Conservation (phyloP, 2,113 vertebrate species). For the Oreochromis tanganicae region DNA sequence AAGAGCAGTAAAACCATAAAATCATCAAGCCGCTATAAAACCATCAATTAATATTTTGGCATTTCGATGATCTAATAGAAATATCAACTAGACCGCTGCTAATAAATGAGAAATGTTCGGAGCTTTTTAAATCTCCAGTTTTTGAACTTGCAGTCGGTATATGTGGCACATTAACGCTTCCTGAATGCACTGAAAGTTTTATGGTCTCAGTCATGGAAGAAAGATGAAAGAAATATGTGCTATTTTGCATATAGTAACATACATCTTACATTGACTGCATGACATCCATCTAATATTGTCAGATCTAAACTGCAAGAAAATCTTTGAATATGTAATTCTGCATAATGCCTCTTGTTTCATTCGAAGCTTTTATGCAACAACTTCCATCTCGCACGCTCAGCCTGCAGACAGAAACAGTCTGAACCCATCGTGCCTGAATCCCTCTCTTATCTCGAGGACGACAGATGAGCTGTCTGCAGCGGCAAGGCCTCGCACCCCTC, state of each 20-base stretch:
- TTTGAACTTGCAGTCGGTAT: fast-evolving
- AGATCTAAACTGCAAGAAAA: neutral
- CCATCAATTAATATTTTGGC: neutral
- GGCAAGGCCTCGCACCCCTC: slow-evolving; percentile 8
- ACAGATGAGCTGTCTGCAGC: slow-evolving; percentile 46
- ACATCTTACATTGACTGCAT: neutral
- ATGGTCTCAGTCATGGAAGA: fast-evolving
- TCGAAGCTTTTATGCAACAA: neutral
- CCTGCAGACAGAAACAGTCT: slow-evolving; percentile 26
- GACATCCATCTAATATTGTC: neutral
- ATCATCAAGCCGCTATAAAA: neutral
- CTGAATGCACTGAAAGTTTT: neutral
- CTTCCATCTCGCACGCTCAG: neutral
- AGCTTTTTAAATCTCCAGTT: neutral
- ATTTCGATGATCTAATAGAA: fast-evolving
- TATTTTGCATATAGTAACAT: neutral
- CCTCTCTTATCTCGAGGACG: slow-evolving; percentile 27
- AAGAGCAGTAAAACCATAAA: neutral
- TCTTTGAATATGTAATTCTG: neutral
- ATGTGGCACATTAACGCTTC: neutral
- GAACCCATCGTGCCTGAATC: slow-evolving; percentile 3
- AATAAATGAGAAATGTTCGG: neutral
- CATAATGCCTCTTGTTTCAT: neutral
- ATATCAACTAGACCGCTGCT: neutral
- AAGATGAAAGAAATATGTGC: neutral